These are phyloP conservation scores for Papilio dardanus DNA, from an alignment of 1,140 invertebrate species.

Conservation along the genomic window DNA sequence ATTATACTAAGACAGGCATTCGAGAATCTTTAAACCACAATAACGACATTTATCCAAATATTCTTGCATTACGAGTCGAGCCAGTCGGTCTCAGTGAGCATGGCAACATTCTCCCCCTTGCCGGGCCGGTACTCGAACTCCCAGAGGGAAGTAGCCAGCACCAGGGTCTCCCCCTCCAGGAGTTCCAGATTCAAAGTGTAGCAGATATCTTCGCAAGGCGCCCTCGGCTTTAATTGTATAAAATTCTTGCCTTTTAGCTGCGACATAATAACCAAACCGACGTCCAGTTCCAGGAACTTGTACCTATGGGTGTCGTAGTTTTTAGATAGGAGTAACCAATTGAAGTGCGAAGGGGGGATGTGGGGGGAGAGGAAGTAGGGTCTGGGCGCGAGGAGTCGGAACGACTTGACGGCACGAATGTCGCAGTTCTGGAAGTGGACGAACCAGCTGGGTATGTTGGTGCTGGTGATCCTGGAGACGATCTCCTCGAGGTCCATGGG, in stretches of 20 bases:
- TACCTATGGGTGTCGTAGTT: conserved; percentile 88
- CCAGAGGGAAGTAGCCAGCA: conserved; percentile 89
- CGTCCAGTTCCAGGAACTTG: conserved; percentile 88
- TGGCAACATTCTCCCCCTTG: conserved; percentile 87
- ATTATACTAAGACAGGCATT: background rate
- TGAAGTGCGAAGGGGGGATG: conserved; percentile 89
- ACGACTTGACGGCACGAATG: conserved; percentile 87
- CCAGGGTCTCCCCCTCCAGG: conserved; percentile 87
- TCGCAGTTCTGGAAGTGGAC: conserved; percentile 94
- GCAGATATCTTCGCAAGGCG: conserved; percentile 88
- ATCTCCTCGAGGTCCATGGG: conserved; percentile 86
- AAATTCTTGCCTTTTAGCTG: conserved; percentile 88
- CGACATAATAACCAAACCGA: conserved; percentile 87
- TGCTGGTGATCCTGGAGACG: conserved; percentile 85
- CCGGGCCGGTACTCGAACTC: conserved; percentile 89
- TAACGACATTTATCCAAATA: background rate
- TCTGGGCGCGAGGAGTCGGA: conserved; percentile 87
- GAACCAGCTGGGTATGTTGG: conserved; percentile 89
- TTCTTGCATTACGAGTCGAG: conserved; percentile 76
- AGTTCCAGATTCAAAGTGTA: conserved; percentile 85
- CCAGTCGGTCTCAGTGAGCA: conserved; percentile 90
- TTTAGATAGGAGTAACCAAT: conserved; percentile 91
- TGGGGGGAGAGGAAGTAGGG: conserved; percentile 90
- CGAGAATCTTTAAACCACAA: background rate
- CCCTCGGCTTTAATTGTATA: conserved; percentile 86